A percentile compares a stretch with the other conserved stretches of the same genome.
phyloP scores from a whole-genome alignment of 2,113 vertebrate species.

The Pantherophis guttatus region DNA sequence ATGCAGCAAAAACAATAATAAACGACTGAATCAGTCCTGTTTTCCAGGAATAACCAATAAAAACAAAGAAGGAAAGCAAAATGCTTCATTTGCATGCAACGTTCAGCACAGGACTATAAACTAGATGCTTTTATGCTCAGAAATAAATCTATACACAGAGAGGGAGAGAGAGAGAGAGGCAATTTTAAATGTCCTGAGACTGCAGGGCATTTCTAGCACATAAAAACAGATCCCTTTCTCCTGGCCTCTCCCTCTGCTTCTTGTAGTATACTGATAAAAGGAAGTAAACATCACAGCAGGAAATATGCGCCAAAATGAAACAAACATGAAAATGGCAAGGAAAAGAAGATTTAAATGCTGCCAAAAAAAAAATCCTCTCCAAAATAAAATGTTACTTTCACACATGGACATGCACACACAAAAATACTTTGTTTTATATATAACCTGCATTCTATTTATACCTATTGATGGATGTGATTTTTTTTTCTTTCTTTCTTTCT shows the following conservation, averaged over 20 bases:
- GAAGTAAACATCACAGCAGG: slow-evolving; percentile 49
- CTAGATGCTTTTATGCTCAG: not conserved
- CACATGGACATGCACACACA: not conserved
- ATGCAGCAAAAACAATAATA: slow-evolving; percentile 28
- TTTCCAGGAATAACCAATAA: slow-evolving; percentile 39
- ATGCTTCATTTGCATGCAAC: not conserved
- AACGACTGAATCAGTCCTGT: slow-evolving; percentile 15
- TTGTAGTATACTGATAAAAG: slow-evolving; percentile 40
- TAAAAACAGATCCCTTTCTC: slow-evolving; percentile 36
- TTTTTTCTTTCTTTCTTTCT: not conserved
- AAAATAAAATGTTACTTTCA: not conserved
- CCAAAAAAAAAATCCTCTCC: not conserved
- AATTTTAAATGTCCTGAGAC: not conserved
- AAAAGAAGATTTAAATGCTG: not conserved
- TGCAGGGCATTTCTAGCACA: slow-evolving; percentile 23
- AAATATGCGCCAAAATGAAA: slow-evolving; percentile 53
- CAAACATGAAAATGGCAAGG: not conserved
- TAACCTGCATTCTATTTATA: slow-evolving; percentile 8
- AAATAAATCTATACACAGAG: not conserved
- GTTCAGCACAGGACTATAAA: not conserved
- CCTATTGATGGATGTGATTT: slow-evolving; percentile 1
- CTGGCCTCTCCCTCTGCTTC: slow-evolving; percentile 41
- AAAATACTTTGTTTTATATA: not conserved
- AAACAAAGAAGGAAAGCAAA: not conserved
- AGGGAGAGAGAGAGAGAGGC: not conserved